Conservation (phyloP, 2,797 vertebrate genomes). For the Podargus strigoides region DNA sequence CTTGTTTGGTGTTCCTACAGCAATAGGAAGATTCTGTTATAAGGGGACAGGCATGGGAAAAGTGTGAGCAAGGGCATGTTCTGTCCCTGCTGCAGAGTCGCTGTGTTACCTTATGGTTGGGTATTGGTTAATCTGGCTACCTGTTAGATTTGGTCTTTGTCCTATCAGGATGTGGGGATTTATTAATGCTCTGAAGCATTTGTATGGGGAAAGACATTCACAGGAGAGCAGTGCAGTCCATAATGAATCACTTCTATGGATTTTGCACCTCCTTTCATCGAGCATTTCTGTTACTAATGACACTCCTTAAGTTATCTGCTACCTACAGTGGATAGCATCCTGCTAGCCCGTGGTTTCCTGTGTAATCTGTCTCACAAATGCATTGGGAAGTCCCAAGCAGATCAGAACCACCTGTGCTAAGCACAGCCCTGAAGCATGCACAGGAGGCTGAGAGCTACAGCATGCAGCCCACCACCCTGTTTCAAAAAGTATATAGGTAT, state of each 20-base stretch:
- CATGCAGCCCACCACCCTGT: not conserved
- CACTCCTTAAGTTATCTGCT: not conserved
- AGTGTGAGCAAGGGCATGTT: accelerated
- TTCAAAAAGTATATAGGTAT: not conserved
- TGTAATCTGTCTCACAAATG: not conserved
- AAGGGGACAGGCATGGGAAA: not conserved
- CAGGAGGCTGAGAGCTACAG: not conserved
- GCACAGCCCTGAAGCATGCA: not conserved
- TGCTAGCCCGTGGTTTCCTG: not conserved
- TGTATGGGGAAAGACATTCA: not conserved
- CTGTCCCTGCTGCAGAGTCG: accelerated
- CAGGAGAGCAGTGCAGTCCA: not conserved
- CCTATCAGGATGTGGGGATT: not conserved
- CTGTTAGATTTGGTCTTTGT: not conserved
- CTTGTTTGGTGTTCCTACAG: not conserved
- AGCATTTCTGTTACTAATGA: not conserved
- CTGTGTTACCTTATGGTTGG: not conserved
- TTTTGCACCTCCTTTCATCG: not conserved
- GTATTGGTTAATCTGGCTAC: not conserved
- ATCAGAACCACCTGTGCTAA: not conserved
- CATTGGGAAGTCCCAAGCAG: not conserved
- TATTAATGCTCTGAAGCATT: not conserved
- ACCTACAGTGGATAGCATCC: not conserved
- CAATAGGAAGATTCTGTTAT: not conserved
- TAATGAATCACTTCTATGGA: not conserved